A percentile compares a stretch with the other conserved stretches of the same genome.
phyloP scores from a whole-genome alignment of 2,797 vertebrate genomes.

The Myripristis jacobus region DNA sequence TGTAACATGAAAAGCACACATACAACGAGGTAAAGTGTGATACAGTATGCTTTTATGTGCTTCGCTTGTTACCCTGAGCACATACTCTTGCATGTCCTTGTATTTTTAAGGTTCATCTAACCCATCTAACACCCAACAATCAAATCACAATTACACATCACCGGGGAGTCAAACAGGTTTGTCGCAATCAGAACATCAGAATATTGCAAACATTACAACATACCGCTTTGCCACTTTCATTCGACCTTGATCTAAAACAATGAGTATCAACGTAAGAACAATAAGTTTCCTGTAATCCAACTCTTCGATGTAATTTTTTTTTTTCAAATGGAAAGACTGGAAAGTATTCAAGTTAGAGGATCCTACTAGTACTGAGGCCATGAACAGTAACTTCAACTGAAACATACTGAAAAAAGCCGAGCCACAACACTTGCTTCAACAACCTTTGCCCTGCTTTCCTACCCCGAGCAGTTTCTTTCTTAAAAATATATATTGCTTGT shows the following conservation, averaged over 20 bases:
- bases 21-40: slow-evolving; percentile 29
- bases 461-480: slow-evolving; percentile 32
- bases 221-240: slow-evolving; percentile 19
- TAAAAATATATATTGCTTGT: slow-evolving; percentile 25
- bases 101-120: slow-evolving; percentile 51
- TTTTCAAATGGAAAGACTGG: background rate
- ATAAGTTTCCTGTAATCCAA: too few species aligned
- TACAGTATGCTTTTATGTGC: slow-evolving; percentile 33
- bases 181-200: slow-evolving; percentile 48
- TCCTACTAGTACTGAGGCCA: slow-evolving; percentile 16
- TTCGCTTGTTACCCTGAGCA: slow-evolving; percentile 66
- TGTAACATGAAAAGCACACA: slow-evolving; percentile 49
- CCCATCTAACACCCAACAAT: slow-evolving; percentile 58
- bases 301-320: background rate
- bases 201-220: slow-evolving; percentile 46
- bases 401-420: slow-evolving; percentile 31
- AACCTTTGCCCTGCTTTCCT: slow-evolving; percentile 39
- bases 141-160: slow-evolving; percentile 65
- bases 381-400: slow-evolving; percentile 17
- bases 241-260: background rate
- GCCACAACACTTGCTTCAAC: slow-evolving; percentile 35
- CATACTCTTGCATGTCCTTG: slow-evolving; percentile 33
- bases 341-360: slow-evolving; percentile 17
- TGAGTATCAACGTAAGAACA: too few species aligned
- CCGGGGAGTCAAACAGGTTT: slow-evolving; percentile 48